Evolutionary conservation across 2,113 vertebrate species (phyloP).

Genomic region (Sprattus sprattus): DNA sequence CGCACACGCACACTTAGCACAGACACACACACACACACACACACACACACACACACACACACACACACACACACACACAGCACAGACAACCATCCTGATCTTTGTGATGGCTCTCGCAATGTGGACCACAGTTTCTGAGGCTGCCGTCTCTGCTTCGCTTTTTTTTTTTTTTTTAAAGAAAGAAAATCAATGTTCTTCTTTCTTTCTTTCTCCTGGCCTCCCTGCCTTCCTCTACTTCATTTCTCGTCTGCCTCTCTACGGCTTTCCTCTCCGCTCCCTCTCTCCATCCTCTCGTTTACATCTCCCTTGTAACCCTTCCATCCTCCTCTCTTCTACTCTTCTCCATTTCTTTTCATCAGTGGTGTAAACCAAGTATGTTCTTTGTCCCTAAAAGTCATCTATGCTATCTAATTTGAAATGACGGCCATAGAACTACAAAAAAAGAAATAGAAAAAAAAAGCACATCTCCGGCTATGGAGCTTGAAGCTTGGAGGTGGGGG

Average conservation of each 20-base stretch:
- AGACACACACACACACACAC: not conserved
- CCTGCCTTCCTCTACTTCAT: not conserved
- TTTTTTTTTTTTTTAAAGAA: constrained; percentile 15
- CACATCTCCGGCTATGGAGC: not conserved
- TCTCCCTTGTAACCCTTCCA: not conserved
- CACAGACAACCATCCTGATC: not conserved
- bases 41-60: not conserved
- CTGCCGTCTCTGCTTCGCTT: not conserved
- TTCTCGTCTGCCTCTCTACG: not conserved
- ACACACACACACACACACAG: not conserved
- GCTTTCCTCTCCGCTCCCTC: not conserved
- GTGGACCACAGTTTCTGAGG: not conserved
- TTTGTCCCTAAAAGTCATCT: not conserved
- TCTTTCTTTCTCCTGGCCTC: not conserved
- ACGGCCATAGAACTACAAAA: not conserved
- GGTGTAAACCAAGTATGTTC: not conserved
- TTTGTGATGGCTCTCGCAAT: not conserved
- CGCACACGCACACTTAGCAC: no score
- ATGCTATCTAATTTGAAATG: not conserved
- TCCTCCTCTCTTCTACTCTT: not conserved
- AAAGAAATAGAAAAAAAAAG: not conserved
- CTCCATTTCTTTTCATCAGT: not conserved
- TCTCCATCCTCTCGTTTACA: not conserved
- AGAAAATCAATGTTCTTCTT: not conserved
- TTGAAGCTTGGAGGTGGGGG: not conserved